These are phyloP conservation scores for Microplitis demolitor DNA, from an alignment of 1,140 invertebrate genomes.

Conservation along the genomic window DNA sequence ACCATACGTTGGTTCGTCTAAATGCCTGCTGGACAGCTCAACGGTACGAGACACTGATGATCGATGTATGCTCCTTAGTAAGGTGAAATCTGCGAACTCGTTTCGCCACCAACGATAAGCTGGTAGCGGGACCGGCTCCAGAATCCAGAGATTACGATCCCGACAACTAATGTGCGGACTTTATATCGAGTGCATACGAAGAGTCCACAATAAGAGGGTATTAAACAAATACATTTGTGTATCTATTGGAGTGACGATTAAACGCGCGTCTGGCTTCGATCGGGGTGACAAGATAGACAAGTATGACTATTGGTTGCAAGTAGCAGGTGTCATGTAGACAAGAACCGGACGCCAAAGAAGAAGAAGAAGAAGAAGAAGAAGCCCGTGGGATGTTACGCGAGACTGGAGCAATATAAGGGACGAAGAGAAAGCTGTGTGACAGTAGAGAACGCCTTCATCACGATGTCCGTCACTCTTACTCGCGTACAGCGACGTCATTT, in stretches of 20 bases:
- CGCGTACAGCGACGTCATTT: slow-evolving; percentile 24
- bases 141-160: background rate
- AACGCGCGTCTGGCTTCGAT: background rate
- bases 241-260: slow-evolving; percentile 3
- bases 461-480: slow-evolving; percentile 47
- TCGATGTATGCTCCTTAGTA: slow-evolving; percentile 52
- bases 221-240: slow-evolving; percentile 15
- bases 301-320: slow-evolving; percentile 12
- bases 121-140: background rate
- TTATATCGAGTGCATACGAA: no score
- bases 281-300: background rate
- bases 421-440: slow-evolving; percentile 40
- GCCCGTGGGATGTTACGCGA: slow-evolving; percentile 31
- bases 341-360: slow-evolving; percentile 25
- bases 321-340: slow-evolving; percentile 18
- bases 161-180: background rate
- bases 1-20: slow-evolving; percentile 33
- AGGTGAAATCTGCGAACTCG: slow-evolving; percentile 49
- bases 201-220: background rate
- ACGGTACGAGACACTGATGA: slow-evolving; percentile 55
- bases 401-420: slow-evolving; percentile 12
- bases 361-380: slow-evolving; percentile 36
- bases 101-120: slow-evolving; percentile 36
- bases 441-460: slow-evolving; percentile 54
- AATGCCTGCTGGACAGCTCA: slow-evolving; percentile 29